Evolutionary conservation across 2,113 vertebrate species (phyloP).

Genomic region (Antechinus flavipes): DNA sequence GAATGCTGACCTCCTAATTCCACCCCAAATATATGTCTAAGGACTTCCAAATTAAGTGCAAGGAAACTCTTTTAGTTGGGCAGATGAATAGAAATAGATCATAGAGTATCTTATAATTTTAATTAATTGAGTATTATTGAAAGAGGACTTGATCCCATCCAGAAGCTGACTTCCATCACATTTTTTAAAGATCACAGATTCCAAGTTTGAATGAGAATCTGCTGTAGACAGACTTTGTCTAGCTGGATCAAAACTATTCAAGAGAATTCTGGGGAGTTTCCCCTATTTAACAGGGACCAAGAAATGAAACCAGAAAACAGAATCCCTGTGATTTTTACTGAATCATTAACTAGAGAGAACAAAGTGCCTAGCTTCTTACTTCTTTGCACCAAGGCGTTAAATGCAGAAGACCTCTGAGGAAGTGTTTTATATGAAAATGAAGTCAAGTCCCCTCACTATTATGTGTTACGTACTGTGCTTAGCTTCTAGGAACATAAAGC

Average conservation of each 20-base stretch:
- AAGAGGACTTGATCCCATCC: neutral
- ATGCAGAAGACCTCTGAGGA: too few relatives aligned
- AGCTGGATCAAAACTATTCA: slow-evolving; percentile 37
- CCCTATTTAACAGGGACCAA: slow-evolving; percentile 38
- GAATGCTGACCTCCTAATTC: too few relatives aligned
- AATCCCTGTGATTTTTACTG: too few relatives aligned
- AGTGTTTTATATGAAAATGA: too few relatives aligned
- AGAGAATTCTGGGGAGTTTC: slow-evolving; percentile 20
- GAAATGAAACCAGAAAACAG: slow-evolving; percentile 6
- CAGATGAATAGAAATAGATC: neutral
- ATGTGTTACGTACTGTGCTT: too few relatives aligned
- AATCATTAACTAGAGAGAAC: too few relatives aligned
- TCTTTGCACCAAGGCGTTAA: too few relatives aligned
- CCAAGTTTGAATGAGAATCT: slow-evolving; percentile 33
- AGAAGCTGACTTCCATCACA: neutral
- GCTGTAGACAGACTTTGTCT: neutral
- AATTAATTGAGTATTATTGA: slow-evolving; percentile 20
- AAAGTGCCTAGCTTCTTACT: too few relatives aligned
- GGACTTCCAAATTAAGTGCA: slow-evolving; percentile 34
- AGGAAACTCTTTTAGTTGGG: too few relatives aligned
- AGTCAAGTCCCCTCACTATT: too few relatives aligned
- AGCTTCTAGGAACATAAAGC: too few relatives aligned
- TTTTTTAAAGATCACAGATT: slow-evolving; percentile 25
- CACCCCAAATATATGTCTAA: slow-evolving; percentile 9
- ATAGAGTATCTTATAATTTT: slow-evolving; percentile 5